Conservation (phyloP, 2,113 vertebrate species). For the Melanotaenia duboulayi region DNA sequence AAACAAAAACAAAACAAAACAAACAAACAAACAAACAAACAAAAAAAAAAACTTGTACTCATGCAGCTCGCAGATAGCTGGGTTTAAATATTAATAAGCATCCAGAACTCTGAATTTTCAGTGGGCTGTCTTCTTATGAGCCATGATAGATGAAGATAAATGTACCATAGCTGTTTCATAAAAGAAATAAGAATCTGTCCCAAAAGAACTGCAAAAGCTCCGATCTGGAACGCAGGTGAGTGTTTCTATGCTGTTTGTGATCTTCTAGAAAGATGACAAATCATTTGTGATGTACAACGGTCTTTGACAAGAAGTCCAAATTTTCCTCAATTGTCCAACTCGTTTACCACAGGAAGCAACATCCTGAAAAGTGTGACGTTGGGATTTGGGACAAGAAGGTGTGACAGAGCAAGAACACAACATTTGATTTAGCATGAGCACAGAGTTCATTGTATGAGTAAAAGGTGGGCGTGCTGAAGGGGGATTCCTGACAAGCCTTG, state of each 20-base stretch:
- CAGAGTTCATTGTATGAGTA: slow-evolving; percentile 10
- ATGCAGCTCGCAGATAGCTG: background rate
- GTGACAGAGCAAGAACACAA: slow-evolving; percentile 4
- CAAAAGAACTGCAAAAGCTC: slow-evolving; percentile 17
- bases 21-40: background rate
- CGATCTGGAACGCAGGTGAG: slow-evolving; percentile 48
- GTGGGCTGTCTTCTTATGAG: background rate
- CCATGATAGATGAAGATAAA: background rate
- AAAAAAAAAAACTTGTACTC: background rate
- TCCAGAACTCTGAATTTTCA: background rate
- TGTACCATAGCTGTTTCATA: background rate
- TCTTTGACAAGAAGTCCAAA: background rate
- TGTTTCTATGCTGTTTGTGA: slow-evolving; percentile 29
- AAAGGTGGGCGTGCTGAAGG: slow-evolving; percentile 1
- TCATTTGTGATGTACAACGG: background rate
- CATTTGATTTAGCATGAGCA: background rate
- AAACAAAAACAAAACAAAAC: too few species aligned
- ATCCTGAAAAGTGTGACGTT: background rate
- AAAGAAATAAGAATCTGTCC: background rate
- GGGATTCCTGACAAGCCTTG: slow-evolving; percentile 13
- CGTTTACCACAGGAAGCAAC: background rate
- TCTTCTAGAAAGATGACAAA: background rate
- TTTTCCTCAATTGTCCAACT: background rate
- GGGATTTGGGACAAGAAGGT: slow-evolving; percentile 14
- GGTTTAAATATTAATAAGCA: background rate